Evolutionary conservation across 2,113 vertebrate species (phyloP).

Genomic region (Strigops habroptila): DNA sequence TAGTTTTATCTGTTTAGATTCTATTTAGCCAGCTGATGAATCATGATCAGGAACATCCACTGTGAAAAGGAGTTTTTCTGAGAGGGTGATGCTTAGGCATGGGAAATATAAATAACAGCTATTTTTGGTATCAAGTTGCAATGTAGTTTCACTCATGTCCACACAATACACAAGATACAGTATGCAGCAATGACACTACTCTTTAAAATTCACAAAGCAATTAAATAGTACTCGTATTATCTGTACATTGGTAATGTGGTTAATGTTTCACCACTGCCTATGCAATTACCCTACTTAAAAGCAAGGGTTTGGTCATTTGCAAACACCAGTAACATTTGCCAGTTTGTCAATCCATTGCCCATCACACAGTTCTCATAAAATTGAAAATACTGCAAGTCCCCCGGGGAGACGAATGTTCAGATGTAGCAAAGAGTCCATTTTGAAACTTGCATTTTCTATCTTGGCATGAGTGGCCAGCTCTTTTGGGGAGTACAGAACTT

Average conservation of each 20-base stretch:
- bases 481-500: background rate
- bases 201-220: background rate
- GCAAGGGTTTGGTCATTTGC: background rate
- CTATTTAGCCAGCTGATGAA: background rate
- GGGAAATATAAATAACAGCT: background rate
- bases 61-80: background rate
- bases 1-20: background rate
- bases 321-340: background rate
- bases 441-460: background rate
- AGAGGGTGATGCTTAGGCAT: background rate
- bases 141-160: background rate
- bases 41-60: background rate
- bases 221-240: rapidly evolving
- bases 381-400: background rate
- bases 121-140: background rate
- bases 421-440: background rate
- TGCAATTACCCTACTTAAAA: background rate
- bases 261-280: background rate
- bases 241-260: background rate
- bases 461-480: background rate
- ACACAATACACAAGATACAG: background rate
- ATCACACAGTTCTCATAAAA: background rate
- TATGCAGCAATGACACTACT: background rate
- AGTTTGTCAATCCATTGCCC: background rate
- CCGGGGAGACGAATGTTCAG: background rate